Evolutionary conservation across 2,888 invertebrate genomes (phyloP).

Genomic region (Eustalomyia histrio): DNA sequence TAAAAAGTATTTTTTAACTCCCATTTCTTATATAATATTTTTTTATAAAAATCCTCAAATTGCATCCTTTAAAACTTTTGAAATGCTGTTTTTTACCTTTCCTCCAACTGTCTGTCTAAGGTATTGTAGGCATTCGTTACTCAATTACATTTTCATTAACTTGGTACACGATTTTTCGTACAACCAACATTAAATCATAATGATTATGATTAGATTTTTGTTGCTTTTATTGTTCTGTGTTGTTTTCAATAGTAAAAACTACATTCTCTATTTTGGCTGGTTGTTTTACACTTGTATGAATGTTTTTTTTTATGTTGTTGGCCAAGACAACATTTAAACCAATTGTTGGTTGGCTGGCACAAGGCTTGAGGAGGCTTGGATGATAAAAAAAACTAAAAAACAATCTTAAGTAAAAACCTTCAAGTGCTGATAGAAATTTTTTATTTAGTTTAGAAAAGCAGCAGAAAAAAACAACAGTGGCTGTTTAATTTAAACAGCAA

Average conservation of each 20-base stretch:
- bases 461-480: constrained; percentile 53
- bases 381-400: too few species aligned
- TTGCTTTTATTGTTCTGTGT: background rate
- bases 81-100: constrained; percentile 50
- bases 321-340: background rate
- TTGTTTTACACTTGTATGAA: constrained; percentile 58
- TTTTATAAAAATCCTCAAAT: too few species aligned
- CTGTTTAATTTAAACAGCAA: constrained; percentile 60
- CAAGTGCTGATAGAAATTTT: constrained; percentile 60
- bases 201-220: constrained; percentile 77
- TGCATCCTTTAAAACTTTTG: background rate
- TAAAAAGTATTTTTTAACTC: too few species aligned
- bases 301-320: constrained; percentile 10
- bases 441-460: constrained; percentile 22
- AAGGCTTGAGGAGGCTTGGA: background rate
- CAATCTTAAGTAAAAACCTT: constrained; percentile 1
- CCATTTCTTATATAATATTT: too few species aligned
- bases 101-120: constrained; percentile 64
- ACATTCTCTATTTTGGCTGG: constrained; percentile 24
- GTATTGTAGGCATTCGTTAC: constrained; percentile 75
- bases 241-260: constrained; percentile 33
- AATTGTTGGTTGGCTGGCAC: constrained; percentile 10
- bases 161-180: constrained; percentile 79
- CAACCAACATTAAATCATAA: constrained; percentile 79
- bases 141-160: constrained; percentile 80